These are phyloP conservation scores for Macrophya alboannulata DNA, from an alignment of 2,888 invertebrate genomes.

Conservation along the genomic window DNA sequence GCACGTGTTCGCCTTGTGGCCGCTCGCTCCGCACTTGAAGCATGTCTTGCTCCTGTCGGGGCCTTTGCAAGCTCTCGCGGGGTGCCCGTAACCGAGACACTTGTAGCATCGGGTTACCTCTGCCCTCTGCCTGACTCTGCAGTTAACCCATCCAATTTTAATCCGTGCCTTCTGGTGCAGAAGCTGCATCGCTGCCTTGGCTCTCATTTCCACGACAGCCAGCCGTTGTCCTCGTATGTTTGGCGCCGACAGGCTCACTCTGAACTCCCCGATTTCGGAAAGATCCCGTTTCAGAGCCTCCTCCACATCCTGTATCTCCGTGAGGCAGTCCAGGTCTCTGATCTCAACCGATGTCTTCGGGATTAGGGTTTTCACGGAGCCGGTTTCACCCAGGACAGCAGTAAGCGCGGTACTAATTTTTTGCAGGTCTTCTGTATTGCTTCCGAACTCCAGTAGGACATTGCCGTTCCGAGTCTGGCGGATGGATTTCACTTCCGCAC, in stretches of 20 bases:
- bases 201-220: background rate
- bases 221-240: constrained; percentile 5
- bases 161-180: constrained; percentile 29
- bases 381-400: background rate
- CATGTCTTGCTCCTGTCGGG: constrained; percentile 62
- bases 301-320: constrained; percentile 3
- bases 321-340: constrained; percentile 4
- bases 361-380: background rate
- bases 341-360: background rate
- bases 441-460: background rate
- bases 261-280: background rate
- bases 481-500: background rate
- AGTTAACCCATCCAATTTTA: constrained; percentile 59
- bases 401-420: background rate
- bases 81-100: constrained; percentile 56
- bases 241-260: background rate
- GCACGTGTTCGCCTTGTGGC: constrained; percentile 61
- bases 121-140: constrained; percentile 56
- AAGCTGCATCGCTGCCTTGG: background rate
- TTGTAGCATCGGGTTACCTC: constrained; percentile 52
- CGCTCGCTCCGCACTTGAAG: constrained; percentile 62
- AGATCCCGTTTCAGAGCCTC: background rate
- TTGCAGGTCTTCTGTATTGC: background rate
- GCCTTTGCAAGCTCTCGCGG: constrained; percentile 50
- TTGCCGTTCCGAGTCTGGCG: background rate